Conservation (phyloP, 1,140 invertebrate genomes). For the Steinernema khuongi region DNA sequence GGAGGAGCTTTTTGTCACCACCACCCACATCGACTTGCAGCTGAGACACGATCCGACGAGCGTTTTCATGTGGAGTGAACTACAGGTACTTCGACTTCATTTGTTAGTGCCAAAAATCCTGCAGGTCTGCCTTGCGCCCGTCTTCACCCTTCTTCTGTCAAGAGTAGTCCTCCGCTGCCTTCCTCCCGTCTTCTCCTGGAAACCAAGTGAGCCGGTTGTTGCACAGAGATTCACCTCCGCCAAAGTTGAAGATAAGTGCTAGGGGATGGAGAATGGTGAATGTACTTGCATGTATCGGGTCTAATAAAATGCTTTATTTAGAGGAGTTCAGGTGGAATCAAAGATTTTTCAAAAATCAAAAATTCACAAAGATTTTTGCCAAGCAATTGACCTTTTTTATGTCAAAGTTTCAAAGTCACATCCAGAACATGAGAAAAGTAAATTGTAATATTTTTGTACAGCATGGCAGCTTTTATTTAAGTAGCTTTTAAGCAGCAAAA, state of each 20-base stretch:
- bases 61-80: neutral
- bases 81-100: neutral
- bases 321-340: neutral
- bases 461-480: too few relatives aligned
- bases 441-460: neutral
- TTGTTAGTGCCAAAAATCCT: neutral
- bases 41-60: neutral
- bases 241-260: neutral
- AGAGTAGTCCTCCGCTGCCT: neutral
- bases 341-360: neutral
- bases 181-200: neutral
- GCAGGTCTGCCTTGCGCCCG: neutral
- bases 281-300: too few relatives aligned
- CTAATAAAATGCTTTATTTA: slow-evolving; percentile 10
- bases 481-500: too few relatives aligned
- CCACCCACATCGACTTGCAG: neutral
- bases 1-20: neutral
- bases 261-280: too few relatives aligned
- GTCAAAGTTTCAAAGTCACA: too few relatives aligned
- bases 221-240: neutral
- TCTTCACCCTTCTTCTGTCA: neutral
- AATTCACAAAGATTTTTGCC: neutral
- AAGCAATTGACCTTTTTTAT: neutral
- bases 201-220: neutral
- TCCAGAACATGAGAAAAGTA: too few relatives aligned